These are phyloP conservation scores for Aphidoletes aphidimyza DNA, from an alignment of 2,888 invertebrate genomes.

Conservation along the genomic window DNA sequence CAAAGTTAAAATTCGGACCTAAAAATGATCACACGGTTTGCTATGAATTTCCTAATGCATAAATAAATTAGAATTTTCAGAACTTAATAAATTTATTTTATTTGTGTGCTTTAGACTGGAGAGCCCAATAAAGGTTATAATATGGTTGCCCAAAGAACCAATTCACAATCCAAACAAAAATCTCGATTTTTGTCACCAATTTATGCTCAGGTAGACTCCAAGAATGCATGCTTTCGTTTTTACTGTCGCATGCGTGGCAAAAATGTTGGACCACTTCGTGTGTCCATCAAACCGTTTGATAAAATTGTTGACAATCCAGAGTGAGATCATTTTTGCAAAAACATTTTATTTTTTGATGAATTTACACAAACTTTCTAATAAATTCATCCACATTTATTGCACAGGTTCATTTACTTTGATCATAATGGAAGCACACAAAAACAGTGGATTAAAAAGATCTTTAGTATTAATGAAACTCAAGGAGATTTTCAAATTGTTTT, in stretches of 20 bases:
- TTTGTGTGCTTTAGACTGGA: too few species aligned
- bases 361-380: background rate
- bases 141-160: background rate
- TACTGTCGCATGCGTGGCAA: slow-evolving; percentile 84
- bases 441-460: background rate
- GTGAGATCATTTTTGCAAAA: background rate
- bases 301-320: background rate
- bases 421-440: background rate
- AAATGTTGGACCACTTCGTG: slow-evolving; percentile 70
- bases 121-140: too few species aligned
- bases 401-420: too few species aligned
- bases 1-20: background rate
- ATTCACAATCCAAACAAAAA: background rate
- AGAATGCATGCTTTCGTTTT: slow-evolving; percentile 70
- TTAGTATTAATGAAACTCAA: background rate
- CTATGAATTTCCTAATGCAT: too few species aligned
- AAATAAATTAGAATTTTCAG: too few species aligned
- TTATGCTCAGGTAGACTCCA: slow-evolving; percentile 11
- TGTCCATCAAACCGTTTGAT: slow-evolving; percentile 59
- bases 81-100: too few species aligned
- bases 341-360: background rate
- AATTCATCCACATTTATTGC: too few species aligned
- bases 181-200: background rate
- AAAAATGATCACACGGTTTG: too few species aligned
- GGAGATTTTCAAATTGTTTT: background rate